A percentile compares a stretch with the other conserved stretches of the same genome.
Evolutionary conservation across 2,113 vertebrate genomes (phyloP).

Genomic region (Cheilinus undulatus): DNA sequence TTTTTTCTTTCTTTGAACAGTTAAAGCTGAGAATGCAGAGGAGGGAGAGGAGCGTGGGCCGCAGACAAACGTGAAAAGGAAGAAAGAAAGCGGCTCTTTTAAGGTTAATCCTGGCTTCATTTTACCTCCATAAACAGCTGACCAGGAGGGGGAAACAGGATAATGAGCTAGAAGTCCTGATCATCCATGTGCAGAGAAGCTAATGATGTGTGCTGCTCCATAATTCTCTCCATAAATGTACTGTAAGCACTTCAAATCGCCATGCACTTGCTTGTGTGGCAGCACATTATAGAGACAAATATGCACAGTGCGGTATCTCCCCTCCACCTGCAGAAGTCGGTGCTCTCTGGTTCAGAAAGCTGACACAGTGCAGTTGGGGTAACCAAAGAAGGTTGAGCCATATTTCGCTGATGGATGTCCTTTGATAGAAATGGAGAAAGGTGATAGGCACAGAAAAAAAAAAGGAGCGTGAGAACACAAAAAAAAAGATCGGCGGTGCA

Average conservation of each 20-base stretch:
- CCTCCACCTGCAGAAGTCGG: slow-evolving; percentile 23
- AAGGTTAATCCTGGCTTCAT: slow-evolving; percentile 24
- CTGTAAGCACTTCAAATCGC: slow-evolving; percentile 6
- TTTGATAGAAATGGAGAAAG: slow-evolving; percentile 73
- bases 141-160: slow-evolving; percentile 18
- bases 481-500: slow-evolving; percentile 65
- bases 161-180: slow-evolving; percentile 37
- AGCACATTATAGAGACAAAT: slow-evolving; percentile 8
- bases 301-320: neutral
- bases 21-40: slow-evolving; percentile 18
- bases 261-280: neutral
- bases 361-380: slow-evolving; percentile 69
- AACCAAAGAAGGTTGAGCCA: slow-evolving; percentile 76
- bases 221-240: slow-evolving; percentile 8
- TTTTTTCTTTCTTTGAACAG: slow-evolving; percentile 16
- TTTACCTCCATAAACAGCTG: slow-evolving; percentile 46
- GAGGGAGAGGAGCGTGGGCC: neutral
- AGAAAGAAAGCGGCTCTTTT: slow-evolving; percentile 13
- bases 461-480: slow-evolving; percentile 69
- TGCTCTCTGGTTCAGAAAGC: slow-evolving; percentile 46
- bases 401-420: slow-evolving; percentile 83
- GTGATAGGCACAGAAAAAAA: slow-evolving; percentile 67
- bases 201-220: slow-evolving; percentile 12
- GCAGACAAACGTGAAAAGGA: slow-evolving; percentile 10
- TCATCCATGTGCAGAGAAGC: slow-evolving; percentile 28